phyloP scores from a whole-genome alignment of 2,888 invertebrate species.

The Dynastes tityus region DNA sequence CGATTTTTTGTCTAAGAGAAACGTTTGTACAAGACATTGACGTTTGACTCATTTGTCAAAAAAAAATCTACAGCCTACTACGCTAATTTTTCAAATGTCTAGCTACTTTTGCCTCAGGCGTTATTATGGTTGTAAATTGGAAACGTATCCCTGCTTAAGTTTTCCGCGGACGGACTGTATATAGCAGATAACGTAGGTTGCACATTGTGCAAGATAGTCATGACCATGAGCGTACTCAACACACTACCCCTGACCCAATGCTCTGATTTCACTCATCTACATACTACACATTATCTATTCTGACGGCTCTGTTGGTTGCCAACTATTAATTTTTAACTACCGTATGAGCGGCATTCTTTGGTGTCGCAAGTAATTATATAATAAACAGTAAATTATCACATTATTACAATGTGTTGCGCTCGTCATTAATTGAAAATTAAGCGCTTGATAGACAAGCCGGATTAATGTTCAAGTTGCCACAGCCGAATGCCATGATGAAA shows the following conservation, averaged over 20 bases:
- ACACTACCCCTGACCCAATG: slow-evolving; percentile 62
- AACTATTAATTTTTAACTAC: slow-evolving; percentile 39
- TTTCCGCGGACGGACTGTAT: neutral
- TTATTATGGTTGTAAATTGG: too few species aligned
- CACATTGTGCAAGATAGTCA: slow-evolving; percentile 57
- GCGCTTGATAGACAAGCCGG: neutral
- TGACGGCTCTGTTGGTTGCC: slow-evolving; percentile 32
- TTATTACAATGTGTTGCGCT: slow-evolving; percentile 10
- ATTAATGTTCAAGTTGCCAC: neutral
- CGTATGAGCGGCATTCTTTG: slow-evolving; percentile 25
- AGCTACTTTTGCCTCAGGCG: too few species aligned
- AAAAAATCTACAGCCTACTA: too few species aligned
- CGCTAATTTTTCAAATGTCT: too few species aligned
- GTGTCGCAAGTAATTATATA: slow-evolving; percentile 34
- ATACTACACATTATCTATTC: slow-evolving; percentile 50
- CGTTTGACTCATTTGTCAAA: too few species aligned
- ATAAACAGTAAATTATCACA: neutral
- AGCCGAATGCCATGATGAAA: too few species aligned
- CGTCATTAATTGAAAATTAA: neutral
- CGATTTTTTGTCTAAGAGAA: too few species aligned
- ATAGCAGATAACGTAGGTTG: slow-evolving; percentile 15
- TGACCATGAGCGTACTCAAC: slow-evolving; percentile 59
- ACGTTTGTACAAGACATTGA: too few species aligned
- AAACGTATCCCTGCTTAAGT: too few species aligned
- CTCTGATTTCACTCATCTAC: slow-evolving; percentile 59